Evolutionary conservation across 2,113 vertebrate species (phyloP), one percentile per base, ranked within the genome.

Genomic region (Panthera leo): DNA sequence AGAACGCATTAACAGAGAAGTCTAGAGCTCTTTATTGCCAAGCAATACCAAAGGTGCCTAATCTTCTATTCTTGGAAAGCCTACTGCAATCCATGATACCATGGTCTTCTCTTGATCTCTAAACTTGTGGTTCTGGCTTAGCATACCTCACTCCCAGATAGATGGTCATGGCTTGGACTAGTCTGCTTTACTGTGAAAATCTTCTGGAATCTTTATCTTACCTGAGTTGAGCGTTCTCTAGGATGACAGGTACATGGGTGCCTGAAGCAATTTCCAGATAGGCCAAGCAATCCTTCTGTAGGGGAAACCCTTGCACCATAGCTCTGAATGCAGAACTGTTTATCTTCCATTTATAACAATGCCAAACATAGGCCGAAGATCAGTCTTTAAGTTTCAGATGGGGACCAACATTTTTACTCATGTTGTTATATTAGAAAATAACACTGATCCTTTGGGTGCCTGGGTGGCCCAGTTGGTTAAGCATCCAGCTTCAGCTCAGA

Each of bases 31-130:
- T 85, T 73, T 39, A 42, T 55, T 58, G 13, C 23, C 1, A 84
- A 48, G 45, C 13, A 55, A 85, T 61, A 4, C 1, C 7, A 70
- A 93, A 53, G 4, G 8, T 73, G n/a, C 85, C 68, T 70, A 36
- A 73, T 89, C 23, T 85, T 90, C 36, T 63, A 31, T 36, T 39
- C 31, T 89, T 82, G 51, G 89, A 88, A 91, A 27, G 71, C 39
- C 36, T 85, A 3, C 39, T 5, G 11, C 0, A 29, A 3, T 21
- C 15, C 5, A 1, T 63, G 55, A 89, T 65, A 25, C 25, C 2
- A 0, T 5, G 2, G 23, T 73, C 18, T 39, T 48, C 2, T 70
- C 51, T 67, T 94, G 19, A 31, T 42, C 19, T 89, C 96, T 82
- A 61, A 76, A 89, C 31, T n/a, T 25, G 10, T 88, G 16, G 4